Percentiles rank a stretch among this genome's conserved stretches.
These are phyloP conservation scores for Dryomyza anilis DNA, from an alignment of 2,888 invertebrate species.

Conservation along the genomic window DNA sequence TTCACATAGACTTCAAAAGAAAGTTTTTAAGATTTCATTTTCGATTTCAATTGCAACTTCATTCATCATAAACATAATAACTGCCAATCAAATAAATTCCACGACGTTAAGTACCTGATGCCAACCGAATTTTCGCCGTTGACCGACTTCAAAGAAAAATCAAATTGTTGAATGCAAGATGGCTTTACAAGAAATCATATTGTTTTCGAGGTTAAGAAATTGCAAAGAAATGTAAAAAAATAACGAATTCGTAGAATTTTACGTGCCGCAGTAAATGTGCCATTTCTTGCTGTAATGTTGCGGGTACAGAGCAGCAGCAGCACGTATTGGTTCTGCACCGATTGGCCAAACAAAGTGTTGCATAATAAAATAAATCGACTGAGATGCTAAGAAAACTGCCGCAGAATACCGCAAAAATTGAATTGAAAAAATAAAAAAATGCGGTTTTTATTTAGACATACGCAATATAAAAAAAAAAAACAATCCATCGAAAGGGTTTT, in stretches of 20 bases:
- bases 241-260: background rate
- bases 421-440: background rate
- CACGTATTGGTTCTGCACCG: constrained; percentile 20
- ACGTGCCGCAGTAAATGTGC: constrained; percentile 2
- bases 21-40: too few relatives aligned
- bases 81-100: too few relatives aligned
- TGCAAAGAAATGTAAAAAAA: background rate
- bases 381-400: background rate
- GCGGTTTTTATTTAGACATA: background rate
- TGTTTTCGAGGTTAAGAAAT: background rate
- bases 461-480: background rate
- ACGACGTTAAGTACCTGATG: too few relatives aligned
- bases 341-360: constrained; percentile 11
- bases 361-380: constrained; percentile 4
- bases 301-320: background rate
- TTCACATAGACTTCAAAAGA: too few relatives aligned
- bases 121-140: too few relatives aligned
- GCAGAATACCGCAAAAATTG: background rate
- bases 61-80: too few relatives aligned
- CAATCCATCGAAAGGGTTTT: too few relatives aligned
- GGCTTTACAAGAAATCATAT: too few relatives aligned
- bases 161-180: too few relatives aligned
- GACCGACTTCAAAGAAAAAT: too few relatives aligned
- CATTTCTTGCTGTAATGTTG: background rate
- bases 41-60: too few relatives aligned